Percentiles rank a stretch among this genome's conserved stretches.
Evolutionary conservation across 30 jellyfish, hydroid and myxozoan species (phyloP).

Genomic region (Sanderia malayensis): DNA sequence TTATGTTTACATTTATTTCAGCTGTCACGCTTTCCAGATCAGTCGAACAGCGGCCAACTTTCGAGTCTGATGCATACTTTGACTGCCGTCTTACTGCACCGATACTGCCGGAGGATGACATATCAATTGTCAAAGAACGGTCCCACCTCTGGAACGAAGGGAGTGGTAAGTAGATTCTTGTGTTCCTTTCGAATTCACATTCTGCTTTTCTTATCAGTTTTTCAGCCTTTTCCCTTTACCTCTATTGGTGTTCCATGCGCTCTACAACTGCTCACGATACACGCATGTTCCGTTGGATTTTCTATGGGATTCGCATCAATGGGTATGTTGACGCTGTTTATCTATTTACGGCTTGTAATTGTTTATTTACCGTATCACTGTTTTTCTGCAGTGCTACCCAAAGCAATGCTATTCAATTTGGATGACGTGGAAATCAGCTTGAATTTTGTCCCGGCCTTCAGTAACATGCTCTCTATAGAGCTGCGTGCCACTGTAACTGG

Average conservation of each 20-base stretch:
- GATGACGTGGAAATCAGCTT: not conserved
- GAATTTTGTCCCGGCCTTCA: slow-evolving; percentile 13
- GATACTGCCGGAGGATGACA: slow-evolving; percentile 2
- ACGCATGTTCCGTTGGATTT: not conserved
- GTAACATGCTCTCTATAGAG: slow-evolving; percentile 18
- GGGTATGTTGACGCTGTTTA: not conserved
- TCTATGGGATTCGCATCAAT: not conserved
- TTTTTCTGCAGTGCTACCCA: slow-evolving; percentile 22
- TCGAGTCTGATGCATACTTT: slow-evolving; percentile 74
- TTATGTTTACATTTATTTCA: slow-evolving; percentile 1
- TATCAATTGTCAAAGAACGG: slow-evolving; percentile 8
- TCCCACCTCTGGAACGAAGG: slow-evolving; percentile 46
- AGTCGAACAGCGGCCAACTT: slow-evolving; percentile 78
- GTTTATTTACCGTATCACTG: not conserved
- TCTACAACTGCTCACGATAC: not conserved
- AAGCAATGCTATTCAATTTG: not conserved
- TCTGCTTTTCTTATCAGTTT: not conserved
- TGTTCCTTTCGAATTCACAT: not conserved
- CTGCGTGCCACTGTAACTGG: slow-evolving; percentile 1
- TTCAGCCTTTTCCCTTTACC: not conserved
- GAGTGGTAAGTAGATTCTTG: slow-evolving; percentile 17
- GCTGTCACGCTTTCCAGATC: slow-evolving; percentile 69
- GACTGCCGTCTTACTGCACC: slow-evolving; percentile 91
- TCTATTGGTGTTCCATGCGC: too few relatives aligned
- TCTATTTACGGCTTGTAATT: too few relatives aligned